Conservation (phyloP, 2,113 vertebrate genomes). For the Tupaia tana region DNA sequence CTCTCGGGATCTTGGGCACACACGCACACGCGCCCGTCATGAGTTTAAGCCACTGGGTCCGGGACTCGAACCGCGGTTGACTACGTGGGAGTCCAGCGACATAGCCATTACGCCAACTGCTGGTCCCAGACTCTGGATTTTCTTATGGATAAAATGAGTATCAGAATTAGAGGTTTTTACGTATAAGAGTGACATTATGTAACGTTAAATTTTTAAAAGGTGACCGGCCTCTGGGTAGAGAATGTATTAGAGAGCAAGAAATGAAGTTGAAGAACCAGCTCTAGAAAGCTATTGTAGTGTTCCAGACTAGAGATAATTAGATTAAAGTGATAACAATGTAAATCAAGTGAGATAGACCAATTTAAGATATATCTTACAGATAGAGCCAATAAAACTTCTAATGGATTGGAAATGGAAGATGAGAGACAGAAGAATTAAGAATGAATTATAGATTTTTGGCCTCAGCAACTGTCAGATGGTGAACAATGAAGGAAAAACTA, state of each 20-base stretch:
- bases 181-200: conserved; percentile 1
- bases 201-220: conserved; percentile 34
- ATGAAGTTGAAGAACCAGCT: conserved; percentile 31
- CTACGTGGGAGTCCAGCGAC: too few species aligned
- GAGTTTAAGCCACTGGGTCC: too few species aligned
- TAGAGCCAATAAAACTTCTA: neutral
- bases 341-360: conserved; percentile 12
- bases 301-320: conserved; percentile 38
- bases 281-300: neutral
- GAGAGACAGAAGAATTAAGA: conserved; percentile 25
- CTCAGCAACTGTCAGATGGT: conserved; percentile 28
- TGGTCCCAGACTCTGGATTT: conserved; percentile 47
- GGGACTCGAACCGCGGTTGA: too few species aligned
- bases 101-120: too few species aligned
- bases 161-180: conserved; percentile 32
- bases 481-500: conserved; percentile 37
- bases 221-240: conserved; percentile 6
- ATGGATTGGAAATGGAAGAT: conserved; percentile 28
- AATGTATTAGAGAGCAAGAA: neutral
- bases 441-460: neutral
- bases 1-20: too few species aligned
- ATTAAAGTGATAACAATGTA: conserved; percentile 3
- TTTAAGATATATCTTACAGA: conserved; percentile 38
- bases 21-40: too few species aligned
- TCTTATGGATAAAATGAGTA: conserved; percentile 16